Evolutionary conservation across 1,140 invertebrate genomes (phyloP), one percentile per base, ranked within the genome.

Genomic region (Drosophila lacteicornis): DNA sequence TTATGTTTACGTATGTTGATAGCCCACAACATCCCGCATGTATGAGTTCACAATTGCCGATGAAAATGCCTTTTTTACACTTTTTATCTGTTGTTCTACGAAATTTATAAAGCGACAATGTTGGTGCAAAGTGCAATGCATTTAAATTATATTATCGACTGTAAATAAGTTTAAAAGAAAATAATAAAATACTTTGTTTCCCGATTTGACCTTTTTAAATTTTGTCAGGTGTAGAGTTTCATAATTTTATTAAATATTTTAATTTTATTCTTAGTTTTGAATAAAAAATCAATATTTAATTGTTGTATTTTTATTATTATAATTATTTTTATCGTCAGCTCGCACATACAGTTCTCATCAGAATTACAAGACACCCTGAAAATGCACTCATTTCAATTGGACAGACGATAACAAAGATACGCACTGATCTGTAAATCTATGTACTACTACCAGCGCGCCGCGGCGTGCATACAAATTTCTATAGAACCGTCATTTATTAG

Each of bases 11-110:
- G 19, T 60, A 61, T 55, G 51, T 19, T 55, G 19, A 55, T 38
- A 12, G 33, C 30, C 17, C 51, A 38, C 7, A 15, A 25, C 13
- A 25, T 22, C 53, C 53, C 53, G 53, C 53, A 56, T 36, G 53
- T 8, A 40, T 7, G 53, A 40, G 40, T 22, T 22, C 19, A 22
- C 19, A 15, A 40, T 55, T 22, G 15, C 13, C 33, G 59, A 50
- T 57, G 15, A 47, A 82, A 77, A 62, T 73, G 47, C 62, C 58
- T 63, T 73, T 75, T 67, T 81, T 81, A 67, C 57, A 77, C 63
- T 71, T 73, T 62, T 70, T 77, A 53, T 42, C 17, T 40, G 22
- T 60, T 46, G 22, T 56, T 27, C 27, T 22, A 19, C 9, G 43
- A 19, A 22, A 25, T 56, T 38, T 8, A 25, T 40, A 22, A 25